Evolutionary conservation across 2,797 vertebrate species (phyloP).

Genomic region (Hoplostethus mediterraneus): DNA sequence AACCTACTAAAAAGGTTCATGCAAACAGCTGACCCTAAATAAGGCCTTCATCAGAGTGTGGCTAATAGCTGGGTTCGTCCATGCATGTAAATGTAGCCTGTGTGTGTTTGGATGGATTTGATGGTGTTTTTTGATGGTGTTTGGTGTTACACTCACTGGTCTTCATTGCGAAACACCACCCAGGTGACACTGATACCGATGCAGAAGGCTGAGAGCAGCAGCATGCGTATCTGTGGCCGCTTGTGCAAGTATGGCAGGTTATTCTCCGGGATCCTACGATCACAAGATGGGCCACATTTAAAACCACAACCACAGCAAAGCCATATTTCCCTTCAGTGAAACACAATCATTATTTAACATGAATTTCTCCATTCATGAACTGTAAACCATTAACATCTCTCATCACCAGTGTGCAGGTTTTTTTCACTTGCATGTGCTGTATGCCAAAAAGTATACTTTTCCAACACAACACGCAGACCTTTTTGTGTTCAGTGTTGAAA

Average conservation of each 20-base stretch:
- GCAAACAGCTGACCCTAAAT: too few species aligned
- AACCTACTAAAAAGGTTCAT: too few species aligned
- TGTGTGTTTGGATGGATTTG: neutral
- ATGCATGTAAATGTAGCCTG: neutral
- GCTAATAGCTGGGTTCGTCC: too few species aligned
- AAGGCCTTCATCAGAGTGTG: too few species aligned
- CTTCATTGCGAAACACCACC: conserved; percentile 95
- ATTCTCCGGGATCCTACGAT: conserved; percentile 91
- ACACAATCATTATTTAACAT: neutral
- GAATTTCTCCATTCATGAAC: too few species aligned
- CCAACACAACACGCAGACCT: too few species aligned
- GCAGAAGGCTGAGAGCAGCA: conserved; percentile 90
- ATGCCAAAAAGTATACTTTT: too few species aligned
- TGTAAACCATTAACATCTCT: neutral
- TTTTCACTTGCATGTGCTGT: too few species aligned
- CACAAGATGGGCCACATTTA: neutral
- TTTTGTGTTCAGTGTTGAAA: too few species aligned
- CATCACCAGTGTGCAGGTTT: neutral
- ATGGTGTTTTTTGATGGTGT: too few species aligned
- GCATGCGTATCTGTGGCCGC: conserved; percentile 90
- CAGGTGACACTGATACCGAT: conserved; percentile 90
- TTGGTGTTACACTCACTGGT: conserved; percentile 88
- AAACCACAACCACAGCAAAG: neutral
- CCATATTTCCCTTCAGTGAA: neutral
- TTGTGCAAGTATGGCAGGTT: conserved; percentile 94